Percentiles rank a stretch among this genome's conserved stretches.
These are phyloP conservation scores for Drosophila neoperkinsi DNA, from an alignment of 2,888 invertebrate species.

Conservation along the genomic window DNA sequence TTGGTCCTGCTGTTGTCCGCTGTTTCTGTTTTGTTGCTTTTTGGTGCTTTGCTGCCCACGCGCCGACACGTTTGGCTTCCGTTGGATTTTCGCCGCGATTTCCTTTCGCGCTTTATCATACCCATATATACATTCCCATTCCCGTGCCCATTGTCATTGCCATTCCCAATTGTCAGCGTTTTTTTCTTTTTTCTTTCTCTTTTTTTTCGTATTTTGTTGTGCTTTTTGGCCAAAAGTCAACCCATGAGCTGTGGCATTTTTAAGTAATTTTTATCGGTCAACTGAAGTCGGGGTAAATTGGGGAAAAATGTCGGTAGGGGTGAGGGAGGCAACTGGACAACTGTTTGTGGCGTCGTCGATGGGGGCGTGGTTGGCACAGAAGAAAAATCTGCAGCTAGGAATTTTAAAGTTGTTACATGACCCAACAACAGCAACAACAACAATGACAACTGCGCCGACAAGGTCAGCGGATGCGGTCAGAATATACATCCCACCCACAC, in stretches of 20 bases:
- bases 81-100: constrained; percentile 79
- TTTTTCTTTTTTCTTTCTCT: constrained; percentile 23
- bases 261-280: constrained; percentile 83
- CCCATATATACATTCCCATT: constrained; percentile 1
- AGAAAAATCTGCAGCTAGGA: constrained; percentile 57
- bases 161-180: constrained; percentile 30
- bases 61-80: constrained; percentile 71
- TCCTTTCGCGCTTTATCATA: constrained; percentile 61
- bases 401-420: constrained; percentile 65
- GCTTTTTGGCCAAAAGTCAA: constrained; percentile 83
- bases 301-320: background rate
- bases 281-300: constrained; percentile 35
- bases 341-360: constrained; percentile 29
- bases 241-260: constrained; percentile 84
- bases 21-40: constrained; percentile 36
- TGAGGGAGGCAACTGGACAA: constrained; percentile 18
- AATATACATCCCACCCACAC: background rate
- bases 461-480: constrained; percentile 69
- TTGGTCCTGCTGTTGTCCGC: constrained; percentile 28
- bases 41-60: constrained; percentile 58
- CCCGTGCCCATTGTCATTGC: constrained; percentile 21
- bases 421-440: constrained; percentile 35
- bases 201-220: constrained; percentile 43
- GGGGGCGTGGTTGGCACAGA: constrained; percentile 15
- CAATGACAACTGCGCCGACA: constrained; percentile 51